Evolutionary conservation across 2,797 vertebrate species (phyloP).

Genomic region (Enteromius radiatus): DNA sequence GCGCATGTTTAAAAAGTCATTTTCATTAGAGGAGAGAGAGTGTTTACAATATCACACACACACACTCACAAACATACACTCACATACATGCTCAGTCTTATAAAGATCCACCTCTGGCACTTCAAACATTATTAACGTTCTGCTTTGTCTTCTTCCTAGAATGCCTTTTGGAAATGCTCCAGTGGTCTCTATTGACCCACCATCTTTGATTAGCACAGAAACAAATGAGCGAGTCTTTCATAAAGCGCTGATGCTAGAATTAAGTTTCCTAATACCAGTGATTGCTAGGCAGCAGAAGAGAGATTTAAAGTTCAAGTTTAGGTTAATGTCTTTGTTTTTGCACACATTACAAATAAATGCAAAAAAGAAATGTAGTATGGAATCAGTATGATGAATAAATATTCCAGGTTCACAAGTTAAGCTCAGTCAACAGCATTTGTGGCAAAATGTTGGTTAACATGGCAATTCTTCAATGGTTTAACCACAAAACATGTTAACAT

Average conservation of each 20-base stretch:
- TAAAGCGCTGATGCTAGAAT: conserved; percentile 14
- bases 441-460: neutral
- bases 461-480: neutral
- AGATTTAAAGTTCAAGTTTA: neutral
- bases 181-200: conserved; percentile 43
- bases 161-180: conserved; percentile 25
- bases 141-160: conserved; percentile 42
- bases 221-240: conserved; percentile 24
- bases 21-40: conserved; percentile 54
- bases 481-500: neutral
- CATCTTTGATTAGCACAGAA: conserved; percentile 34
- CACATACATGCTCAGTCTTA: conserved; percentile 10
- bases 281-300: neutral
- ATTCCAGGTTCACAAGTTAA: neutral
- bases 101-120: conserved; percentile 33
- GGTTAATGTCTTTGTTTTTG: neutral
- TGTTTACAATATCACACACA: conserved; percentile 31
- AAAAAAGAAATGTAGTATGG: neutral
- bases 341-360: neutral
- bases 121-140: conserved; percentile 51
- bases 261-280: neutral
- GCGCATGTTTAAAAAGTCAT: conserved; percentile 61
- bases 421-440: neutral
- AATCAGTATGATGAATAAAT: neutral
- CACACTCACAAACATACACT: conserved; percentile 7